Evolutionary conservation across 2,113 vertebrate species (phyloP), one percentile per base, ranked within the genome.

Genomic region (Bufo gargarizans): DNA sequence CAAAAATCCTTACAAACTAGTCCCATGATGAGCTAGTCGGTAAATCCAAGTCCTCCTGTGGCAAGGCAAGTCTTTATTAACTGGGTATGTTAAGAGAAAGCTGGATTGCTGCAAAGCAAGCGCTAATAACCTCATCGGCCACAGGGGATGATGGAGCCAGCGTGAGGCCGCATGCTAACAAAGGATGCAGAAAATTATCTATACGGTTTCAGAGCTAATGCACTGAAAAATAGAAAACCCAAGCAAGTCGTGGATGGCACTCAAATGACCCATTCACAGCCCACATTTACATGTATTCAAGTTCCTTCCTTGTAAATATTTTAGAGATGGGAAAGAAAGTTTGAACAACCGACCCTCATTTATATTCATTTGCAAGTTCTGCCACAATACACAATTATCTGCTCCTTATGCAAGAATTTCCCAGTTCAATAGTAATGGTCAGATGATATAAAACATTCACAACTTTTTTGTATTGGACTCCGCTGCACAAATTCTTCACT

Each of bases 1-100:
- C 90, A 89, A 94, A 94, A 93, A 93, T 80, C 90, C 88, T 92
- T 92, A 88, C 90, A 90, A 91, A 86, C 84, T 92, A 91, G 93
- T 91, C 90, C 89, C 88, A 90, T 91, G 74, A 91, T 86, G 88
- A 91, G 59, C 89, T 80, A 84, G 86, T 88, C 91, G 79, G 90
- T 89, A 91, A 93, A 92, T 86, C 88, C 55, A 11, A n/a, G 65
- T 90, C 88, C 86, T 94, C 80, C 87, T 5, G 88, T 91, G 91
- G 91, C 90, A 92, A 86, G 89, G 76, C 86, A 89, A 90, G 90
- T 90, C 90, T 93, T 93, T 91, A 91, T 92, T 91, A 92, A 91
- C 91, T 43, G 90, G 86, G 77, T 92, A 89, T 90, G 89, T 86
- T 89, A 82, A 90, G 61, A 8, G 16, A 83, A 79, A 89, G 79